Conservation (phyloP, 2,888 invertebrate genomes). For the Lasioglossum zephyrum region DNA sequence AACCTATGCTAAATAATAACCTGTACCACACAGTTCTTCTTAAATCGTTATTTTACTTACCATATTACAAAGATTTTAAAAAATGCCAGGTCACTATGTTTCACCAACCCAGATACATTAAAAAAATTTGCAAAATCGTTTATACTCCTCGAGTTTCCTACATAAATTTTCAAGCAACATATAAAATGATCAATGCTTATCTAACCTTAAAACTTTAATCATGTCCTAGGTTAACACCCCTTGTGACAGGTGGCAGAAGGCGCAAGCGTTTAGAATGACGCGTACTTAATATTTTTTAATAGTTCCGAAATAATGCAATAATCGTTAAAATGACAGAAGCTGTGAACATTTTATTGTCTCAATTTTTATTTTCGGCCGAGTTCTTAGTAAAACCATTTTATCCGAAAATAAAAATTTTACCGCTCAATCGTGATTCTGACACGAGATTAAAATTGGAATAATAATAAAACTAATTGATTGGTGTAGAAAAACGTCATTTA, state of each 20-base stretch:
- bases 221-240: background rate
- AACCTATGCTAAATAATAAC: background rate
- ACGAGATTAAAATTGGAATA: slow-evolving; percentile 1
- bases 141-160: background rate
- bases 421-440: background rate
- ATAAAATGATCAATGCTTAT: slow-evolving; percentile 8
- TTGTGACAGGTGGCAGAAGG: background rate
- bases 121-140: slow-evolving; percentile 18
- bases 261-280: slow-evolving; percentile 20
- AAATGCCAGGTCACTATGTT: slow-evolving; percentile 2
- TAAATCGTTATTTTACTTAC: slow-evolving; percentile 26
- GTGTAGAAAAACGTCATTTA: slow-evolving; percentile 54
- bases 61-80: slow-evolving; percentile 31
- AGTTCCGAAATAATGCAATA: background rate
- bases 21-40: background rate
- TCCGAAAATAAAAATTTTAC: background rate
- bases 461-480: slow-evolving; percentile 23
- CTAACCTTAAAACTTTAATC: slow-evolving; percentile 42
- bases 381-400: slow-evolving; percentile 4
- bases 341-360: background rate
- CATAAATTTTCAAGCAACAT: slow-evolving; percentile 31
- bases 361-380: background rate
- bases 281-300: background rate
- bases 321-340: background rate
- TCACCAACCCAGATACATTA: slow-evolving; percentile 26